phyloP scores from a whole-genome alignment of 2,888 invertebrate species.

The Lycia hirtaria region DNA sequence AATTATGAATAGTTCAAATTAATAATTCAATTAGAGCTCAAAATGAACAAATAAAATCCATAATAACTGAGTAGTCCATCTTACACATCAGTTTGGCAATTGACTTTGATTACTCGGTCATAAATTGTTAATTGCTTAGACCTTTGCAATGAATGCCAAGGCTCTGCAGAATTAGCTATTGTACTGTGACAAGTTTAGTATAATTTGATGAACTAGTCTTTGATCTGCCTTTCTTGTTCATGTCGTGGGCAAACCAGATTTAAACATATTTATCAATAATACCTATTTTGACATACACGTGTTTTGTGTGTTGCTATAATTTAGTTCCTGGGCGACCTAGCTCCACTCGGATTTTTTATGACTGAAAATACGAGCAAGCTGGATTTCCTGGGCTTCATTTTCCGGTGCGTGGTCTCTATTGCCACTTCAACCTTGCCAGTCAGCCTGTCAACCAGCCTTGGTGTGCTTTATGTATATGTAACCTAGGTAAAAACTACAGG shows the following conservation, averaged over 20 bases:
- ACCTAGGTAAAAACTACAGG: too few species aligned
- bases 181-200: slow-evolving; percentile 40
- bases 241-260: background rate
- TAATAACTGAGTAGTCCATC: slow-evolving; percentile 28
- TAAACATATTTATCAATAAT: background rate
- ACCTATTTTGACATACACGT: too few species aligned
- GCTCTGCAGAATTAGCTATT: slow-evolving; percentile 45
- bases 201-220: slow-evolving; percentile 34
- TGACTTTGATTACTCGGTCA: slow-evolving; percentile 37
- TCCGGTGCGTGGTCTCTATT: too few species aligned
- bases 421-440: too few species aligned
- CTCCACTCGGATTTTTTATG: too few species aligned
- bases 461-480: too few species aligned
- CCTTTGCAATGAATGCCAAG: slow-evolving; percentile 58
- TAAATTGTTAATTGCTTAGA: slow-evolving; percentile 52
- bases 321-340: too few species aligned
- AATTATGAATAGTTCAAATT: background rate
- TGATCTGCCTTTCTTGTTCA: slow-evolving; percentile 23
- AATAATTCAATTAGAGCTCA: slow-evolving; percentile 20
- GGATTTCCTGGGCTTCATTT: too few species aligned
- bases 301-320: too few species aligned
- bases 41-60: slow-evolving; percentile 25
- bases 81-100: slow-evolving; percentile 34
- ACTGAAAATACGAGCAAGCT: too few species aligned
- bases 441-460: too few species aligned